Evolutionary conservation across 2,797 vertebrate species (phyloP).

Genomic region (Xiphorhynchus erythropygius): DNA sequence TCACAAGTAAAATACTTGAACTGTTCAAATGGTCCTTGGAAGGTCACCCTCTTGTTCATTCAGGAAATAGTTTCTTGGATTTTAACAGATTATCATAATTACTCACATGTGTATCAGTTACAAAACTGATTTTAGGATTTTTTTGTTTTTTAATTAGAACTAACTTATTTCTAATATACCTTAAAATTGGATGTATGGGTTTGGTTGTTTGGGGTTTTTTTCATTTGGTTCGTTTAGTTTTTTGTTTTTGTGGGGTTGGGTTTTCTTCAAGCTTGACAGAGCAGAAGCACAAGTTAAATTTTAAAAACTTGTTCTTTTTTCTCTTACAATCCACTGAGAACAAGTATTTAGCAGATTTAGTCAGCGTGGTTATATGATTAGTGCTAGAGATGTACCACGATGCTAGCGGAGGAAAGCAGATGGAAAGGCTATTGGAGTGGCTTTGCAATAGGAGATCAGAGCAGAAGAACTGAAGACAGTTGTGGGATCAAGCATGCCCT

Average conservation of each 20-base stretch:
- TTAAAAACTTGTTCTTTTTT: background rate
- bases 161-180: background rate
- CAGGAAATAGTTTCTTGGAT: background rate
- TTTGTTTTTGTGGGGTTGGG: background rate
- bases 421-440: background rate
- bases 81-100: background rate
- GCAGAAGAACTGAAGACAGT: background rate
- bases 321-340: background rate
- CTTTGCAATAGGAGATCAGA: background rate
- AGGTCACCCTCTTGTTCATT: background rate
- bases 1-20: background rate
- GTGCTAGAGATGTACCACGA: background rate
- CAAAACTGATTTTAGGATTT: background rate
- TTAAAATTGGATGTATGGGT: background rate
- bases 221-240: background rate
- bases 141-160: background rate
- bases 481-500: background rate
- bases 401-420: background rate
- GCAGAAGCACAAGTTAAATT: background rate
- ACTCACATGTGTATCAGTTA: background rate
- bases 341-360: background rate
- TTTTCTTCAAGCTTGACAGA: background rate
- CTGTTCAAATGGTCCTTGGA: background rate
- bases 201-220: no score
- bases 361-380: background rate